Evolutionary conservation across 2,888 invertebrate genomes (phyloP).

Genomic region (Drosophila tripunctata): DNA sequence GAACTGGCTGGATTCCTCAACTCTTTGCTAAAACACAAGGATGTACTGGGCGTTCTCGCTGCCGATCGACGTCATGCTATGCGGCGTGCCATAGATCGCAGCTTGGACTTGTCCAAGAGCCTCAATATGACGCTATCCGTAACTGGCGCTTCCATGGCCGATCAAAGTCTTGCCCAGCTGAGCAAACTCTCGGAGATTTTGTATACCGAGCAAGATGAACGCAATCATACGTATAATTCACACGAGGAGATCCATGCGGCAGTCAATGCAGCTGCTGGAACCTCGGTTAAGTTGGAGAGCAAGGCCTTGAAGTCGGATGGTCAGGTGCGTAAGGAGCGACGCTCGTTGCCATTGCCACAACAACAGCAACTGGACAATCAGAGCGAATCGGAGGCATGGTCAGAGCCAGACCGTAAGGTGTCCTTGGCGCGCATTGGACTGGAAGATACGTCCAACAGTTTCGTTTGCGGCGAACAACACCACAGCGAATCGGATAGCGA

Average conservation of each 20-base stretch:
- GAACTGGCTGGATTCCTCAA: slow-evolving; percentile 87
- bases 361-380: slow-evolving; percentile 73
- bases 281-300: slow-evolving; percentile 74
- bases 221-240: slow-evolving; percentile 76
- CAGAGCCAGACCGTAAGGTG: slow-evolving; percentile 93
- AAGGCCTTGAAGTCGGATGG: slow-evolving; percentile 74
- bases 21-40: slow-evolving; percentile 86
- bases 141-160: slow-evolving; percentile 83
- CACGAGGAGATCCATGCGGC: slow-evolving; percentile 71
- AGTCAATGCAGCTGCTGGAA: slow-evolving; percentile 5
- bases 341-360: slow-evolving; percentile 76
- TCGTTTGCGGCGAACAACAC: slow-evolving; percentile 39
- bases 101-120: slow-evolving; percentile 85
- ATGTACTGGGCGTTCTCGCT: slow-evolving; percentile 85
- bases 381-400: slow-evolving; percentile 93
- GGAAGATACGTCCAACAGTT: slow-evolving; percentile 83
- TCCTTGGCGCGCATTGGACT: slow-evolving; percentile 92
- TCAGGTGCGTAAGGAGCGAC: slow-evolving; percentile 78
- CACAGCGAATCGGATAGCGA: slow-evolving; percentile 82
- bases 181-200: slow-evolving; percentile 85
- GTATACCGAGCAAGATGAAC: slow-evolving; percentile 59
- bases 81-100: slow-evolving; percentile 86
- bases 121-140: slow-evolving; percentile 83
- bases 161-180: slow-evolving; percentile 85
- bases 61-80: slow-evolving; percentile 85